These are phyloP conservation scores for Hemitrygon akajei DNA, from an alignment of 2,797 vertebrate species.

Conservation along the genomic window DNA sequence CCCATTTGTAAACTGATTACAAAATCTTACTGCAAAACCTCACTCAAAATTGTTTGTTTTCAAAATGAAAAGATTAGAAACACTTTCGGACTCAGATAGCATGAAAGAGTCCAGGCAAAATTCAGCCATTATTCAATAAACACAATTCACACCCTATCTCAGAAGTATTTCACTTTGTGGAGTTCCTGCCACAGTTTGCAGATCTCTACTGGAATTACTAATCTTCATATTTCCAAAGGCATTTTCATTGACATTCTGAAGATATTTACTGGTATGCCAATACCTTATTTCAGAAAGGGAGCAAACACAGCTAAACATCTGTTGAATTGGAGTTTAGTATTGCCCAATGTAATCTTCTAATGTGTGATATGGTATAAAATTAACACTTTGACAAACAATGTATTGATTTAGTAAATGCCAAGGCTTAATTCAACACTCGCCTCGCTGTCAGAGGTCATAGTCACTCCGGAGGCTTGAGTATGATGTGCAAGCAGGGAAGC, in stretches of 20 bases:
- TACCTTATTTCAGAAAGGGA: neutral
- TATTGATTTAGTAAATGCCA: too few species aligned
- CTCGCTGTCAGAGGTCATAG: too few species aligned
- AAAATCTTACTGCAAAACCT: neutral
- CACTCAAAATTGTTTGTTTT: neutral
- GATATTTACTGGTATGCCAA: neutral
- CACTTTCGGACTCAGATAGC: neutral
- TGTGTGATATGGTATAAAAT: neutral
- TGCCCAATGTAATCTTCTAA: neutral
- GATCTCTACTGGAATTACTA: neutral
- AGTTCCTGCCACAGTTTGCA: neutral
- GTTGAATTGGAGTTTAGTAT: neutral
- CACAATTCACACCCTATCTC: neutral
- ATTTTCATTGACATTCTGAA: neutral
- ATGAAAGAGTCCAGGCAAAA: neutral
- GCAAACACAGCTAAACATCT: neutral
- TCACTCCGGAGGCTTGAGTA: too few species aligned
- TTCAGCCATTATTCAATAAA: neutral
- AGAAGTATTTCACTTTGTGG: neutral
- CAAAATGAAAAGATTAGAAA: too few species aligned
- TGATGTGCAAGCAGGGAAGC: too few species aligned
- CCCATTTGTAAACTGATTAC: neutral
- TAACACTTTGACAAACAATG: too few species aligned
- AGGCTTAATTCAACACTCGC: too few species aligned
- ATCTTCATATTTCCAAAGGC: too few species aligned